A percentile compares a stretch with the other conserved stretches of the same genome.
These are phyloP conservation scores for Selenia dentaria DNA, from an alignment of 2,888 invertebrate genomes.

Conservation along the genomic window DNA sequence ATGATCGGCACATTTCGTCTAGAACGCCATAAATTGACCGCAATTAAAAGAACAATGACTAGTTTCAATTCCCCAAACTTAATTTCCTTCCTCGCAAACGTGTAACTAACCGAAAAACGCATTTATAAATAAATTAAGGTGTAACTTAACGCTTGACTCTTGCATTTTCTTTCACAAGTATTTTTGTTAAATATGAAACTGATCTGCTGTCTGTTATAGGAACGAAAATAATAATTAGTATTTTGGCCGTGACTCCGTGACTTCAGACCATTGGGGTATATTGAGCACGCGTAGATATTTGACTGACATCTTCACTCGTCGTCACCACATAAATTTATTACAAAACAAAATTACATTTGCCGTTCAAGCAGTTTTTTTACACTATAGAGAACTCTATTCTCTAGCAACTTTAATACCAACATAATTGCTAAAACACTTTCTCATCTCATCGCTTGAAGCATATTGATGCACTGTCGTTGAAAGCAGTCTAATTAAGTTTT, in stretches of 20 bases:
- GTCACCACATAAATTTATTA: conserved; percentile 71
- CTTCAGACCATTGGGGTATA: conserved; percentile 57
- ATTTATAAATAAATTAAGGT: conserved; percentile 33
- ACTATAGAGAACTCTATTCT: conserved; percentile 45
- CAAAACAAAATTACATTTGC: conserved; percentile 43
- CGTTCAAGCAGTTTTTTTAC: conserved; percentile 18
- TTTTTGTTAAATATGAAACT: conserved; percentile 2
- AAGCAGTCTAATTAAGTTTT: conserved; percentile 82
- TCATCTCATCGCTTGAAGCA: conserved; percentile 37
- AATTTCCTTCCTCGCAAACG: conserved; percentile 77
- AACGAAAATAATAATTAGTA: conserved; percentile 72
- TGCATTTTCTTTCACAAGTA: conserved; percentile 17
- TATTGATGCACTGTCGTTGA: conserved; percentile 68
- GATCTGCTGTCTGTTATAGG: conserved; percentile 34
- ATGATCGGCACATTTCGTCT: conserved; percentile 79
- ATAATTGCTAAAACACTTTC: conserved; percentile 26
- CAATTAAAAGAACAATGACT: conserved; percentile 84
- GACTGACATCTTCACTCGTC: conserved; percentile 79
- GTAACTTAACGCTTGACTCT: conserved; percentile 26
- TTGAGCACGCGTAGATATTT: conserved; percentile 78
- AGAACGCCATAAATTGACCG: conserved; percentile 81
- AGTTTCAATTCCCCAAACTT: conserved; percentile 82
- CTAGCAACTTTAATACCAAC: conserved; percentile 14
- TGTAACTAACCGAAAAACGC: conserved; percentile 69
- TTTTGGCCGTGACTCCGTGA: conserved; percentile 56